Conservation (phyloP, 2,888 invertebrate species). For the Leptopilina syphax region DNA sequence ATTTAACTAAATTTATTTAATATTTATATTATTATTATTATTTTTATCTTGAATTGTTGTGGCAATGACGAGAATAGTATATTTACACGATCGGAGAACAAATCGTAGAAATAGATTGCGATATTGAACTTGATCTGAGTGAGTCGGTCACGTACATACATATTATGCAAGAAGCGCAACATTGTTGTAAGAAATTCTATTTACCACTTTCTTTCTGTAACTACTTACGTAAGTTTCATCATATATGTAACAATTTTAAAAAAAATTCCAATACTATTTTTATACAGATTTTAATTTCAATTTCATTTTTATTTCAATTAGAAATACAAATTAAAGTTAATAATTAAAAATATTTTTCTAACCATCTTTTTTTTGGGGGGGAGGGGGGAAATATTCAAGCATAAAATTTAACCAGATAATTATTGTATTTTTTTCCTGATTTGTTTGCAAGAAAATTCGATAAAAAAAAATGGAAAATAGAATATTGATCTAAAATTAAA, state of each 20-base stretch:
- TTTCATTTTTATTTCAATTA: too few species aligned
- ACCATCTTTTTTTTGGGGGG: too few species aligned
- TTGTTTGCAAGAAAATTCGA: too few species aligned
- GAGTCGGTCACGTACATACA: conserved; percentile 9
- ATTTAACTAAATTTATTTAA: too few species aligned
- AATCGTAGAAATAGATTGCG: conserved; percentile 8
- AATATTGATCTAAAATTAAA: not conserved
- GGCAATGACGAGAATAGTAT: not conserved
- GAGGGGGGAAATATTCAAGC: too few species aligned
- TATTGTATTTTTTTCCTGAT: not conserved
- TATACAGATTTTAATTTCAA: too few species aligned
- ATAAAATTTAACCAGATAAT: too few species aligned
- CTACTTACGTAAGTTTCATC: not conserved
- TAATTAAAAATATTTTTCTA: too few species aligned
- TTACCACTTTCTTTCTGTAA: not conserved
- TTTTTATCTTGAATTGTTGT: not conserved
- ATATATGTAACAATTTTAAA: too few species aligned
- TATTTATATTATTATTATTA: too few species aligned
- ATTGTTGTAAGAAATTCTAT: not conserved
- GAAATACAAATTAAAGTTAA: too few species aligned
- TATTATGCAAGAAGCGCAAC: conserved; percentile 8
- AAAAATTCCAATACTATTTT: too few species aligned
- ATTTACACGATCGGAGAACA: not conserved
- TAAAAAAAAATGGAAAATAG: not conserved
- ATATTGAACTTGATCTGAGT: conserved; percentile 37